Conservation (phyloP, 2,113 vertebrate genomes). For the Antigone vipio region DNA sequence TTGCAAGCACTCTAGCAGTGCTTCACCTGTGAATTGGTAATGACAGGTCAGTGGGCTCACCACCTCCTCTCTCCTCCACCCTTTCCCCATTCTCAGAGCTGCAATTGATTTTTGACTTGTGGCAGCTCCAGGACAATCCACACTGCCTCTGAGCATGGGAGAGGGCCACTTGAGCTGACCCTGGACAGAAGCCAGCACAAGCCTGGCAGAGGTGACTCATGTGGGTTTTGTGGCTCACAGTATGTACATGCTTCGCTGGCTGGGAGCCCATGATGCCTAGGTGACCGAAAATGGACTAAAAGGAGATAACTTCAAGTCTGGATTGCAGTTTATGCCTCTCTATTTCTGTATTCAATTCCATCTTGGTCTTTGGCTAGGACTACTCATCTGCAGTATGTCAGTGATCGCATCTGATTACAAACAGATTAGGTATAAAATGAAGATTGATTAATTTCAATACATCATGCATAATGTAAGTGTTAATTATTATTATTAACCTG, state of each 20-base stretch:
- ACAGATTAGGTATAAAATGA: neutral
- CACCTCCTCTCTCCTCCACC: neutral
- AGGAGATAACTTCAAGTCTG: neutral
- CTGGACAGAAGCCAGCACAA: neutral
- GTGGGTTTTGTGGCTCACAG: neutral
- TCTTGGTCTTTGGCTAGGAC: neutral
- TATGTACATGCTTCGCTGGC: neutral
- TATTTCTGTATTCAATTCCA: neutral
- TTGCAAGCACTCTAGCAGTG: neutral
- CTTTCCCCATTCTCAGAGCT: neutral
- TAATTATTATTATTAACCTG: neutral
- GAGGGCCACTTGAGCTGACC: neutral
- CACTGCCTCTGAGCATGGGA: accelerated
- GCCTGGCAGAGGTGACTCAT: neutral
- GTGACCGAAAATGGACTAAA: neutral
- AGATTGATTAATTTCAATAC: neutral
- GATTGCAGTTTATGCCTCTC: neutral
- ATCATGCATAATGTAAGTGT: neutral
- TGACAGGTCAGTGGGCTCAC: neutral
- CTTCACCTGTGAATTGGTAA: neutral
- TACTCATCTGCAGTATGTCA: neutral
- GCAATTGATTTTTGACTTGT: neutral
- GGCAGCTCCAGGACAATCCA: neutral
- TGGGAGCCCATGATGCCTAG: neutral
- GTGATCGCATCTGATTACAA: neutral